Base-by-base conservation (phyloP, 1,140 invertebrate genomes). In the Apocrypta bakeri region DNA sequence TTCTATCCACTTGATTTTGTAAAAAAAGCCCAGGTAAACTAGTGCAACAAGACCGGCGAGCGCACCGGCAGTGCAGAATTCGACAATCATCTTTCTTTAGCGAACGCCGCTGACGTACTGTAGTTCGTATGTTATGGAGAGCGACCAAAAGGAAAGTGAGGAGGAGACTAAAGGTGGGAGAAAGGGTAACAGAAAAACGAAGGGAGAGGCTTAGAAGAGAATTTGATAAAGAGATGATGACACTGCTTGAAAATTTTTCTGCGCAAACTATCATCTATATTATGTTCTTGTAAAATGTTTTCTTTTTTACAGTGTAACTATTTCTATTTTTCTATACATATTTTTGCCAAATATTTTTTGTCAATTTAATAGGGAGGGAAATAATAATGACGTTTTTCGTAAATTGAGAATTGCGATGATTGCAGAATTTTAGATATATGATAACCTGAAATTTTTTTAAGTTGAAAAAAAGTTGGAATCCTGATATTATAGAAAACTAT, bases 1-100 rank as follows among this genome's bases (percentile, higher is more conserved):
- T 82, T 81, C 86, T 71, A 90, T 85, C 88, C 87, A 91, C 83
- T 89, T 90, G 64, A 91, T 87, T 80, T 89, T 90, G 85, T 87
- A 89, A 76, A 90, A 86, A 81, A 89, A 90, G n/a, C 81, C 82
- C 27, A 87, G 78, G 78, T 89, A 89, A 12, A 68, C 9, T 25
- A 84, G 24, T 14, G 33, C 12, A 31, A 73, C 14, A 37, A 81
- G n/a, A 63, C 37, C 63, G 83, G 66, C 73, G 73, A 82, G 14
- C 14, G 29, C 66, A 25, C 24, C 64, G 29, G 77, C 31, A 33
- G 40, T 73, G 61, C 64, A 77, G 42, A 82, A 56, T 63, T 79
- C 75, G 66, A 79, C 83, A 40, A 77, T 66, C 83, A 82, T 81
- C 69, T 82, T 82, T 42, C 79, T 75, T 69, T 74, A 24, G 63